Conservation (phyloP, 2,113 vertebrate genomes). For the Trichomycterus rosablanca region DNA sequence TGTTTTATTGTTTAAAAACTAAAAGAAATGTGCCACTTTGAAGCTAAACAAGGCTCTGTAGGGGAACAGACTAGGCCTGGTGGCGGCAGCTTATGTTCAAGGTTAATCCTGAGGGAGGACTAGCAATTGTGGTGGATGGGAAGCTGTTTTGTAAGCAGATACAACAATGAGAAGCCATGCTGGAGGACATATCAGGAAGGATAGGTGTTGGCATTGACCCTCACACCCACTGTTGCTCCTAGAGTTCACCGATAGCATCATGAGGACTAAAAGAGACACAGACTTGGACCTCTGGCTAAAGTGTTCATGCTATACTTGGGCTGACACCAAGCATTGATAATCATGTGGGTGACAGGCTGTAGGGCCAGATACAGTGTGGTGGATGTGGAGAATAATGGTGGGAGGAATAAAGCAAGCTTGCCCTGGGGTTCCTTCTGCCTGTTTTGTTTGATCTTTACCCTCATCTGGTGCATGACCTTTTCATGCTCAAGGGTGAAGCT, state of each 20-base stretch:
- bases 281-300: conserved; percentile 8
- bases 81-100: too few species aligned
- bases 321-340: conserved; percentile 52
- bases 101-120: neutral
- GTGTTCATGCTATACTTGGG: conserved; percentile 6
- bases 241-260: conserved; percentile 46
- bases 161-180: conserved; percentile 30
- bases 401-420: conserved; percentile 3
- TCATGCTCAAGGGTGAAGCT: too few species aligned
- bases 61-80: too few species aligned
- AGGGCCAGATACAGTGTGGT: conserved; percentile 32
- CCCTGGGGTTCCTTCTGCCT: neutral
- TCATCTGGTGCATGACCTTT: conserved; percentile 6
- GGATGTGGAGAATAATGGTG: neutral
- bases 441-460: conserved; percentile 7
- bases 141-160: neutral
- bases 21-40: neutral
- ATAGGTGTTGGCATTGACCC: conserved; percentile 51
- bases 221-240: conserved; percentile 48
- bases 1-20: too few species aligned
- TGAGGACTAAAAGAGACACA: neutral
- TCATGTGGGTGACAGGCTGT: conserved; percentile 37
- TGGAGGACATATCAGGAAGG: conserved; percentile 32
- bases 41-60: too few species aligned
- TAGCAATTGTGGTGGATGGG: neutral